Evolutionary conservation across 2,888 invertebrate genomes (phyloP).

Genomic region (Nezara viridula): DNA sequence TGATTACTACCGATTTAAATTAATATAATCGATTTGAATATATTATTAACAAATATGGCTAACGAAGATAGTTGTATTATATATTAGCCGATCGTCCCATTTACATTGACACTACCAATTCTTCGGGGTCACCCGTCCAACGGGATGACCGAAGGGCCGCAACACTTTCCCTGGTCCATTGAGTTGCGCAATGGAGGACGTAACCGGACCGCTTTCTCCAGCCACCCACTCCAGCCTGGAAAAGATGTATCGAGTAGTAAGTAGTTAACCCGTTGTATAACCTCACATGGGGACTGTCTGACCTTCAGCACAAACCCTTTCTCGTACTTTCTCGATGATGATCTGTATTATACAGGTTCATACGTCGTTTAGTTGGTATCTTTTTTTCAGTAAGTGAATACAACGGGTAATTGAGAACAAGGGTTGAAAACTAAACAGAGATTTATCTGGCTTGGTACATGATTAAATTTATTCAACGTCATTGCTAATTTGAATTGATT

Average conservation of each 20-base stretch:
- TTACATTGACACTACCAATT: background rate
- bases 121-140: background rate
- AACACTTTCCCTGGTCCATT: slow-evolving; percentile 46
- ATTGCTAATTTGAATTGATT: too few species aligned
- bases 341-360: background rate
- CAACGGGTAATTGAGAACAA: background rate
- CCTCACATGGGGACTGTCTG: background rate
- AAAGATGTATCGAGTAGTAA: background rate
- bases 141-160: slow-evolving; percentile 1
- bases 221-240: slow-evolving; percentile 17
- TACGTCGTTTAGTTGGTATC: background rate
- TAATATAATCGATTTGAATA: background rate
- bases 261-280: slow-evolving; percentile 8
- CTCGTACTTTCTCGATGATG: background rate
- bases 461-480: too few species aligned
- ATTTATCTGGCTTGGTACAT: too few species aligned
- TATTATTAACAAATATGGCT: background rate
- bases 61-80: background rate
- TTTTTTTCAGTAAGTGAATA: too few species aligned
- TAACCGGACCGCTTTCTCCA: slow-evolving; percentile 56
- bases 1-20: background rate
- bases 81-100: background rate
- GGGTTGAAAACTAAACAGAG: too few species aligned
- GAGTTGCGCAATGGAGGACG: slow-evolving; percentile 52
- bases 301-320: background rate